These are phyloP conservation scores for Marmota flaviventris DNA, from an alignment of 2,113 vertebrate species.

Conservation along the genomic window DNA sequence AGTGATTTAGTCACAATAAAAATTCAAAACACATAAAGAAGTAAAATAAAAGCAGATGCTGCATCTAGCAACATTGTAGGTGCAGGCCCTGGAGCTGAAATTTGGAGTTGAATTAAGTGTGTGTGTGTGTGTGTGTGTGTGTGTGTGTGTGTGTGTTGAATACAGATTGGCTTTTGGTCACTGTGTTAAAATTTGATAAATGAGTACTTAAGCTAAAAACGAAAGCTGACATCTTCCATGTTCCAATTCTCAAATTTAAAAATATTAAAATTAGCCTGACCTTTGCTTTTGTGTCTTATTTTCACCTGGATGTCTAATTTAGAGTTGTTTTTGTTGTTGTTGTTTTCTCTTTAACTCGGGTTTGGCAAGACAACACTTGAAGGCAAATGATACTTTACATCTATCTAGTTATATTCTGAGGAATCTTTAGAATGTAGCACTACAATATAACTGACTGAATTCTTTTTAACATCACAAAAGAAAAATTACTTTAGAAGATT, in stretches of 20 bases:
- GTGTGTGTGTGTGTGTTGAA: background rate
- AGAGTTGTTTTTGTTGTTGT: background rate
- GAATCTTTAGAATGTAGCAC: conserved; percentile 17
- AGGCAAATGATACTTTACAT: conserved; percentile 56
- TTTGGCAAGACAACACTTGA: conserved; percentile 30
- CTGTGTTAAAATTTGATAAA: conserved; percentile 63
- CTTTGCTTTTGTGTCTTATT: conserved; percentile 33
- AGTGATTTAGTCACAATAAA: conserved; percentile 41
- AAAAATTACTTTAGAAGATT: conserved; percentile 62
- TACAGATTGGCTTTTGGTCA: background rate
- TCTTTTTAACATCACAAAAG: conserved; percentile 60
- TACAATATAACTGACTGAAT: conserved; percentile 40
- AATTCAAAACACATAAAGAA: background rate
- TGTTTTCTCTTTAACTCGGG: background rate
- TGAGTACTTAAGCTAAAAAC: background rate
- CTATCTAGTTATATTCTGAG: conserved; percentile 38
- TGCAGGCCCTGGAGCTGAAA: background rate
- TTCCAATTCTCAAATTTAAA: conserved; percentile 47
- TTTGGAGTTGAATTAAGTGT: background rate
- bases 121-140: background rate
- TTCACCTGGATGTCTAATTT: conserved; percentile 27
- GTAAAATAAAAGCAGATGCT: conserved; percentile 29
- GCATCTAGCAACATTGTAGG: background rate
- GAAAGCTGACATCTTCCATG: background rate
- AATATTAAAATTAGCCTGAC: conserved; percentile 29